phyloP scores from a whole-genome alignment of 2,888 invertebrate species.

The Ecliptopera silaceata region DNA sequence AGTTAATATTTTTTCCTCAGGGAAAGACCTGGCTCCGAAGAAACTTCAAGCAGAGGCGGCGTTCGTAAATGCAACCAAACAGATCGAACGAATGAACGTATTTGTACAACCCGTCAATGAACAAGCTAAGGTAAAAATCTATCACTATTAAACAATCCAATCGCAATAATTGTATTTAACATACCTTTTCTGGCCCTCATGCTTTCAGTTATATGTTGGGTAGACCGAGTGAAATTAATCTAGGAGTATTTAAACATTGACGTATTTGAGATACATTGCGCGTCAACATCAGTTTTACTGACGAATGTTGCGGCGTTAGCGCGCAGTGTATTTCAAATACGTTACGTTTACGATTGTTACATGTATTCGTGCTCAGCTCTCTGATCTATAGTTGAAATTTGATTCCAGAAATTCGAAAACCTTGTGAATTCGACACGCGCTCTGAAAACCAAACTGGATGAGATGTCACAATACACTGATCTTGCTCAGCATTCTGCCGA shows the following conservation, averaged over 20 bases:
- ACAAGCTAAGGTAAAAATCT: constrained; percentile 71
- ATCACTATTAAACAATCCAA: not conserved
- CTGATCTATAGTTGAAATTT: too few relatives aligned
- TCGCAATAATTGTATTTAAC: too few relatives aligned
- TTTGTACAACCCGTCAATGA: constrained; percentile 87
- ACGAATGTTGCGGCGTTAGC: too few relatives aligned
- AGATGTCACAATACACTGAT: constrained; percentile 87
- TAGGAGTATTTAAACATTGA: too few relatives aligned
- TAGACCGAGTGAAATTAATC: too few relatives aligned
- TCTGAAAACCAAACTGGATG: constrained; percentile 87
- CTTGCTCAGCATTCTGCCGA: constrained; percentile 83
- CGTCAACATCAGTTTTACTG: too few relatives aligned
- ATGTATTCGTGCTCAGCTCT: too few relatives aligned
- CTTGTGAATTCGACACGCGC: constrained; percentile 84
- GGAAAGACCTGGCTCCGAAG: constrained; percentile 65
- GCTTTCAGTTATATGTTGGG: too few relatives aligned
- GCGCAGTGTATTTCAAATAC: too few relatives aligned
- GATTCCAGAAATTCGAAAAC: constrained; percentile 69
- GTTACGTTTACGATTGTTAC: too few relatives aligned
- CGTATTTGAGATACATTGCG: too few relatives aligned
- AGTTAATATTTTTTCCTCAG: constrained; percentile 39
- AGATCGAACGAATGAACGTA: constrained; percentile 85
- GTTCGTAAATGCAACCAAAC: constrained; percentile 81
- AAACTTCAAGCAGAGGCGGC: constrained; percentile 52
- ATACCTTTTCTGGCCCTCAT: too few relatives aligned